Base-by-base conservation (phyloP, 2,797 vertebrate genomes). In the Parotocinclus haroldoi region DNA sequence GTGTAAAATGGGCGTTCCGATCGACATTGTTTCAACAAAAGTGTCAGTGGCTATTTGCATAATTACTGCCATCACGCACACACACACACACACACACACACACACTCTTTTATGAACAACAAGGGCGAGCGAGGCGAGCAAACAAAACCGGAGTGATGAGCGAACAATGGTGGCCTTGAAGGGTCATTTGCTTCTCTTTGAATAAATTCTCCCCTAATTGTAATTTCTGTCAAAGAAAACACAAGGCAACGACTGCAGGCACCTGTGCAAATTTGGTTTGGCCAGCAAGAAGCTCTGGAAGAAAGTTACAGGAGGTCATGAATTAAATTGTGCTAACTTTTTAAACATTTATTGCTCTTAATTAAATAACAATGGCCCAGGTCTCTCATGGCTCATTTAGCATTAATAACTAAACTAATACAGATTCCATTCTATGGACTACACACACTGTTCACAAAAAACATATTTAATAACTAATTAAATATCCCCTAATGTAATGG, bases 11-110 rank as follows among this genome's bases (percentile, higher is more conserved):
- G 86, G 71, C 79, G 81, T 79, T 83, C 80, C 80, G 87, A 88
- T 91, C 86, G 87, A 85, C 84, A 86, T 81, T 82, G 81, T 83
- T 85, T 90, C 80, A 42, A 11, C 17, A 71, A 63, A 72, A 66
- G 79, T 81, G 83, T 80, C 83, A 84, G 78, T 81, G 75, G 19
- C 63, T 80, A 91, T 91, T 90, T 90, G 87, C 89, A 90, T 91
- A 89, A 86, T 88, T 88, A 85, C 74, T 66, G 81, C 85, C 63
- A 48, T 49, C 18, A 53, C 45, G 52, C 65, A 54, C 46, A 53
- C 45, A 14, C 66, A 48, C 54, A 55, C 58, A n/a, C n/a, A n/a
- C 18, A 53, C 45, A 46, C 65, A 54, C 46, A 53, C 45, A 14
- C 66, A 48, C 54, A 55, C 58, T n/a, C 58, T 37, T 53, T 70